Conservation (phyloP, 2,113 vertebrate species). For the Albula goreensis region DNA sequence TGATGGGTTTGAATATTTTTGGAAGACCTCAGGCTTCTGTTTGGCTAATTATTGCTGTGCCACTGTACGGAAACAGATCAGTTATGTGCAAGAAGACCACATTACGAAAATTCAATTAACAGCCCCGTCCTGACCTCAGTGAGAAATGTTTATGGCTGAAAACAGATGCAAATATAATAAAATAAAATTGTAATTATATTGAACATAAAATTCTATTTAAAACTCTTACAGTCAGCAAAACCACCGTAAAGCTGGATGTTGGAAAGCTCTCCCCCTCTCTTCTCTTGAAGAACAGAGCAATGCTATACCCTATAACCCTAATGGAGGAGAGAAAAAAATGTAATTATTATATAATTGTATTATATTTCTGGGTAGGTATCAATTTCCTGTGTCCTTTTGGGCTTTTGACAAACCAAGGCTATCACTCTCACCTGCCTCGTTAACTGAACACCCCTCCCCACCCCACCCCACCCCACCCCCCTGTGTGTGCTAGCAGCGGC, state of each 20-base stretch:
- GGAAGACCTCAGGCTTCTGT: background rate
- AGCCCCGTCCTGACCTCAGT: background rate
- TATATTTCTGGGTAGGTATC: background rate
- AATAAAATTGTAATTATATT: background rate
- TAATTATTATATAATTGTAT: conserved; percentile 23
- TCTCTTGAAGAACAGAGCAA: background rate
- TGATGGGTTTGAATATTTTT: background rate
- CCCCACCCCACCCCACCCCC: background rate
- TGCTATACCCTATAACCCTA: background rate
- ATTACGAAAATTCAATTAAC: background rate
- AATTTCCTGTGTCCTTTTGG: conserved; percentile 6
- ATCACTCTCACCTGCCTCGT: background rate
- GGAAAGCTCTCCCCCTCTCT: background rate
- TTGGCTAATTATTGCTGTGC: background rate
- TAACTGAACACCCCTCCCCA: background rate
- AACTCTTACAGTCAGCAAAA: background rate
- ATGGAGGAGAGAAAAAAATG: conserved; percentile 18
- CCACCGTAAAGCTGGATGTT: background rate
- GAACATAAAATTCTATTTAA: background rate
- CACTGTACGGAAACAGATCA: background rate
- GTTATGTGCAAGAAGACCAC: background rate
- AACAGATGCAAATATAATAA: background rate
- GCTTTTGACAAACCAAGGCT: background rate
- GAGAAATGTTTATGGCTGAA: background rate
- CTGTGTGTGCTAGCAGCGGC: conserved; percentile 7